phyloP scores from a whole-genome alignment of 53 echinoderm and acorn worm species.

The Antedon mediterranea region DNA sequence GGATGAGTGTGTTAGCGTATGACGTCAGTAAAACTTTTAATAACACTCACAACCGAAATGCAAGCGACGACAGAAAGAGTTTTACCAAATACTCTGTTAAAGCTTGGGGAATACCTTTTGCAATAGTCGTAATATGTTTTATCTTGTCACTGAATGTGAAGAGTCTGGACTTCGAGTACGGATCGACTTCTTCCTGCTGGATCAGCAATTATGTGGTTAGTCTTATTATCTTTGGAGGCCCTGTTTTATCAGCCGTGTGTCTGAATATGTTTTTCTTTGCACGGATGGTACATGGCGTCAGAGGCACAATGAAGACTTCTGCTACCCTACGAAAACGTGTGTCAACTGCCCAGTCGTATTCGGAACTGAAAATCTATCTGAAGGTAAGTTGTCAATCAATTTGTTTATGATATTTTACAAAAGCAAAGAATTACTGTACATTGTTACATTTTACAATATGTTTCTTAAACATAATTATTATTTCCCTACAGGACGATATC shows the following conservation, averaged over 20 bases:
- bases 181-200: neutral
- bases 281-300: neutral
- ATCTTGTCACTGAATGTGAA: neutral
- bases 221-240: neutral
- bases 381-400: no score
- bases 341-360: neutral
- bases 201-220: neutral
- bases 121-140: neutral
- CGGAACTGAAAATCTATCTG: neutral
- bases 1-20: constrained; percentile 50
- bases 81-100: neutral
- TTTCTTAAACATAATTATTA: no score
- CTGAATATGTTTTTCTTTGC: neutral
- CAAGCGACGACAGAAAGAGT: neutral
- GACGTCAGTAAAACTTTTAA: constrained; percentile 36
- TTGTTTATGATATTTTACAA: no score
- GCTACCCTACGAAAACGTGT: neutral
- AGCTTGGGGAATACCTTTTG: neutral
- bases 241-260: neutral
- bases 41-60: neutral
- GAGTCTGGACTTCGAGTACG: neutral
- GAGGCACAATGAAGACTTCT: neutral
- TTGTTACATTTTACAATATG: no score
- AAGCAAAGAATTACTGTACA: no score
- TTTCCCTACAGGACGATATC: no score